Conservation (phyloP, 2,113 vertebrate genomes). For the Penelope pileata region DNA sequence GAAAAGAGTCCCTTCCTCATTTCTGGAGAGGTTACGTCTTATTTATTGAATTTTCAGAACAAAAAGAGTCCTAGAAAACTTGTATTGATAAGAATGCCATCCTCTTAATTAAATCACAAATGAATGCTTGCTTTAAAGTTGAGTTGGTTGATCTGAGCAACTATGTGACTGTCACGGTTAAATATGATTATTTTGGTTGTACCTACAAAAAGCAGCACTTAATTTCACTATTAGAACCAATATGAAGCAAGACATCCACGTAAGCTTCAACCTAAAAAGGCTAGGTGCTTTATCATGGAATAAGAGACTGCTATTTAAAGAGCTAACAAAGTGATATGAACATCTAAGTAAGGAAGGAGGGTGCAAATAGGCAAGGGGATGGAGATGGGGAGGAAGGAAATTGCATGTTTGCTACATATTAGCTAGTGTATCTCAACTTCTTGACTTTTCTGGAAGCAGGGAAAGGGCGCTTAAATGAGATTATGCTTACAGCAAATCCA, state of each 20-base stretch:
- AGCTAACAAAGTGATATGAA: neutral
- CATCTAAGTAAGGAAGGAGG: conserved; percentile 41
- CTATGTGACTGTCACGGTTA: neutral
- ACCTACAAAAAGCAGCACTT: neutral
- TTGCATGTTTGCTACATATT: neutral
- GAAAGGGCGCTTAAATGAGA: neutral
- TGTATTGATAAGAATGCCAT: conserved; percentile 38
- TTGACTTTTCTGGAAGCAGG: neutral
- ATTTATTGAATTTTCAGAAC: conserved; percentile 27
- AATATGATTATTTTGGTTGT: neutral
- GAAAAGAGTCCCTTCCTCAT: conserved; percentile 10
- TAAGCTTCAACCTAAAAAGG: neutral
- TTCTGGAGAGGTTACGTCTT: conserved; percentile 17
- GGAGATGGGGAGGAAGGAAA: conserved; percentile 71
- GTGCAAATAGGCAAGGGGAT: conserved; percentile 64
- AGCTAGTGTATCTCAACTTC: neutral
- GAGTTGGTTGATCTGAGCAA: conserved; percentile 9
- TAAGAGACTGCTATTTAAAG: neutral
- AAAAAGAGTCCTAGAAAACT: conserved; percentile 40
- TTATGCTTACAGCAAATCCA: conserved; percentile 19
- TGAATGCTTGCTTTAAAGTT: conserved; percentile 5
- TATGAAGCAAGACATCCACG: neutral
- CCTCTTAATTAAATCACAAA: conserved; percentile 1
- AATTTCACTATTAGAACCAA: conserved; percentile 3
- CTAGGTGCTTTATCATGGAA: conserved; percentile 1